Conservation (phyloP, 35 echinoderm and acorn worm genomes). For the Apostichopus parvimensis region DNA sequence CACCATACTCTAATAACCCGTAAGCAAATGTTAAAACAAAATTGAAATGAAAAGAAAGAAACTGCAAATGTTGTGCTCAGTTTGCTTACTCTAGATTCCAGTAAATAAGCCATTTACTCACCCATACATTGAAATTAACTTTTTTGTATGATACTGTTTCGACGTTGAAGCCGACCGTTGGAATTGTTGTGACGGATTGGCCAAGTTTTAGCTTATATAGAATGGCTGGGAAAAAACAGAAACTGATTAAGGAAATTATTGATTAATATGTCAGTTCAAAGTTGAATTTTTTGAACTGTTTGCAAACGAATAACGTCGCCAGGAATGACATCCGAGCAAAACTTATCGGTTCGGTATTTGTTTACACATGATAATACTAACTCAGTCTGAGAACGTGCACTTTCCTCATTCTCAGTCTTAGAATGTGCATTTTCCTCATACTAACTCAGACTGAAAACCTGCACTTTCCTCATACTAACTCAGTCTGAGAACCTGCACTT, state of each 20-base stretch:
- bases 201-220: conserved; percentile 98
- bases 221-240: conserved; percentile 73
- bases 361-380: too few relatives aligned
- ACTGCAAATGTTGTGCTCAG: too few relatives aligned
- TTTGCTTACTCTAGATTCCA: too few relatives aligned
- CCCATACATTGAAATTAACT: conserved; percentile 99
- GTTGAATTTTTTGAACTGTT: neutral
- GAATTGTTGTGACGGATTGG: conserved; percentile 98
- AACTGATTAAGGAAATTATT: conserved; percentile 54
- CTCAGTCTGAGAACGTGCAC: too few relatives aligned
- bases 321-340: neutral
- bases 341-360: neutral
- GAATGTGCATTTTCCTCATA: too few relatives aligned
- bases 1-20: too few relatives aligned
- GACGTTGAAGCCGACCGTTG: conserved; percentile 98
- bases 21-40: neutral
- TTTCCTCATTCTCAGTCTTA: too few relatives aligned
- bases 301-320: neutral
- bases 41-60: too few relatives aligned
- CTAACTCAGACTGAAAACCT: too few relatives aligned
- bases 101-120: conserved; percentile 57
- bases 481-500: too few relatives aligned
- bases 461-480: too few relatives aligned
- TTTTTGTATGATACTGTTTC: conserved; percentile 99
- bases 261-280: neutral